Percentiles rank a stretch among this genome's conserved stretches.
These are phyloP conservation scores for Suillia variegata DNA, from an alignment of 2,888 invertebrate genomes.

Conservation along the genomic window DNA sequence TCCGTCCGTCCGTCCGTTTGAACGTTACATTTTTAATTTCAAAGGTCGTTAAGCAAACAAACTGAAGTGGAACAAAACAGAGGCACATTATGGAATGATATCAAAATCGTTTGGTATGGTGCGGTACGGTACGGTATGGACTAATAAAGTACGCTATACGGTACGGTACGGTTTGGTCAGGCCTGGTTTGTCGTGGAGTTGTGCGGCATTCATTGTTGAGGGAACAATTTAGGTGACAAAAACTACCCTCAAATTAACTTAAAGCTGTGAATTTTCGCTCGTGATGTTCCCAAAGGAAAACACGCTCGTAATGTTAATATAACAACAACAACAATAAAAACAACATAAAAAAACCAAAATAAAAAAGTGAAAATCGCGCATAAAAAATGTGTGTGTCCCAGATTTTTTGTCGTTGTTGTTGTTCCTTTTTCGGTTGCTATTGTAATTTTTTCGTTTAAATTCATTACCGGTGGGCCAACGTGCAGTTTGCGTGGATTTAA, in stretches of 20 bases:
- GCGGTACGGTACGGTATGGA: too few relatives aligned
- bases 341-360: background rate
- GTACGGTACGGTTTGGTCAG: background rate
- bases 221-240: conserved; percentile 29
- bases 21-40: conserved; percentile 42
- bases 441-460: too few relatives aligned
- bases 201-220: conserved; percentile 3
- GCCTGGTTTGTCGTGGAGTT: background rate
- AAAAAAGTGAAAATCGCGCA: background rate
- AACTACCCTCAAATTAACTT: conserved; percentile 36
- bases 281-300: conserved; percentile 24
- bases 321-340: too few relatives aligned
- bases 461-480: background rate
- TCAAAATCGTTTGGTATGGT: too few relatives aligned
- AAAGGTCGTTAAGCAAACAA: conserved; percentile 59
- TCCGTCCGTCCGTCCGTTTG: too few relatives aligned
- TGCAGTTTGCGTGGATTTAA: background rate
- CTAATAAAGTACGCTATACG: too few relatives aligned
- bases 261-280: conserved; percentile 16
- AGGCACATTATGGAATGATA: too few relatives aligned
- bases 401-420: background rate
- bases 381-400: background rate
- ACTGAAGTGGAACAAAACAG: conserved; percentile 57
- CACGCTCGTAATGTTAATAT: too few relatives aligned
- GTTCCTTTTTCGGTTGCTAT: too few relatives aligned